Evolutionary conservation across 2,888 invertebrate species (phyloP).

Genomic region (Encarsia formosa): DNA sequence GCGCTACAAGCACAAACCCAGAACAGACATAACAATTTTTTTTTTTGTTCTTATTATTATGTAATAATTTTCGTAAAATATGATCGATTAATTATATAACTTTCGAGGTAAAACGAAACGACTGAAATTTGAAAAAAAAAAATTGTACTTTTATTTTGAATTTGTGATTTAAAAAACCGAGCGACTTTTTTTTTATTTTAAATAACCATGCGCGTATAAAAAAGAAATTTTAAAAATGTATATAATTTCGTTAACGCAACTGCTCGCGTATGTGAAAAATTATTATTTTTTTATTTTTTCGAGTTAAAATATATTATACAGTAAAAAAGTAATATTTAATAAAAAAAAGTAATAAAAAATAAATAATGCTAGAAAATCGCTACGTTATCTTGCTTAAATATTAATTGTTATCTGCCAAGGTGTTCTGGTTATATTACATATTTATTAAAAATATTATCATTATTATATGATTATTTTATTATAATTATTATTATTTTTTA

Average conservation of each 20-base stretch:
- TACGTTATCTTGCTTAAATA: constrained; percentile 50
- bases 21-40: constrained; percentile 26
- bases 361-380: constrained; percentile 30
- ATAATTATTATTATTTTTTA: constrained; percentile 36
- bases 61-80: constrained; percentile 6
- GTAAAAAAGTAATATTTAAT: too few species aligned
- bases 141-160: constrained; percentile 28
- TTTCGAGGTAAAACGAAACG: constrained; percentile 11
- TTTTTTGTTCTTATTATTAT: constrained; percentile 4
- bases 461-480: constrained; percentile 32
- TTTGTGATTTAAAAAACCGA: constrained; percentile 21
- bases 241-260: constrained; percentile 27
- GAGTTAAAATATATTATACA: too few species aligned
- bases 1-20: constrained; percentile 28
- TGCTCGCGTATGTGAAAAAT: constrained; percentile 37
- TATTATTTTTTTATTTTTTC: constrained; percentile 29
- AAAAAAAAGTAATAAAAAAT: constrained; percentile 19
- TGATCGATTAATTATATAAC: constrained; percentile 10
- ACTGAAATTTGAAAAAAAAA: constrained; percentile 19
- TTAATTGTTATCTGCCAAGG: constrained; percentile 51
- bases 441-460: constrained; percentile 47
- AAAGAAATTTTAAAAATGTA: constrained; percentile 14
- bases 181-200: constrained; percentile 30
- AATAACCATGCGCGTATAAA: constrained; percentile 26
- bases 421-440: constrained; percentile 52